Evolutionary conservation across 2,113 vertebrate genomes (phyloP), one percentile per base, ranked within the genome.

Genomic region (Asarcornis scutulata): DNA sequence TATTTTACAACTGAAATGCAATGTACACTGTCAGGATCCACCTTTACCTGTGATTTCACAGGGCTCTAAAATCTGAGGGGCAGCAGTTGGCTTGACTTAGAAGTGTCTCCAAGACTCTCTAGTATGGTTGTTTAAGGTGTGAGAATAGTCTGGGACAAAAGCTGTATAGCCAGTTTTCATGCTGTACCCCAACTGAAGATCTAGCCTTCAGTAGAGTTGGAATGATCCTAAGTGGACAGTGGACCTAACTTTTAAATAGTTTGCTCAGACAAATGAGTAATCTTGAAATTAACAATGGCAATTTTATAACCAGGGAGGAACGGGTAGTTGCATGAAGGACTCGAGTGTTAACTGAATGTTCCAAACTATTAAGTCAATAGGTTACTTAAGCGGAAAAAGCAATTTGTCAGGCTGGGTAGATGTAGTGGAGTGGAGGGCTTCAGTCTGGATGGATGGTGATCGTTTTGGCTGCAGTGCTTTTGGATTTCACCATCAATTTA

Each of bases 1-100:
- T 79, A 82, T 85, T 91, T 82, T 62, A 66, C 16, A 68, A 42
- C 74, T 88, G 44, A 92, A 91, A 76, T 64, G 9, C 14, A 38
- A 7, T 2, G 1, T 32, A 77, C 8, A 2, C 31, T 78, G 8
- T 42, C 26, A 71, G 34, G n/a, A 64, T 48, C 58, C 53, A 88
- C 22, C 3, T 60, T 40, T n/a, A 52, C 13, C 78, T 53, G n/a
- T 53, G 50, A 44, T 82, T 77, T 67, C 38, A 67, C 48, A 18
- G 22, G 7, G 14, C 67, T 95, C 60, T 83, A 20, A 56, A 44
- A 60, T 52, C 25, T 5, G 5, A 14, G 44, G 83, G 64, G 8
- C 22, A 72, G 40, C 40, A 48, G 11, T 13, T 84, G 17, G 34
- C 69, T 87, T 91, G n/a, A 15, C 12, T 32, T 36, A 38, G 27